Base-by-base conservation (phyloP, 2,888 invertebrate species). In the Psylliodes chrysocephalus region DNA sequence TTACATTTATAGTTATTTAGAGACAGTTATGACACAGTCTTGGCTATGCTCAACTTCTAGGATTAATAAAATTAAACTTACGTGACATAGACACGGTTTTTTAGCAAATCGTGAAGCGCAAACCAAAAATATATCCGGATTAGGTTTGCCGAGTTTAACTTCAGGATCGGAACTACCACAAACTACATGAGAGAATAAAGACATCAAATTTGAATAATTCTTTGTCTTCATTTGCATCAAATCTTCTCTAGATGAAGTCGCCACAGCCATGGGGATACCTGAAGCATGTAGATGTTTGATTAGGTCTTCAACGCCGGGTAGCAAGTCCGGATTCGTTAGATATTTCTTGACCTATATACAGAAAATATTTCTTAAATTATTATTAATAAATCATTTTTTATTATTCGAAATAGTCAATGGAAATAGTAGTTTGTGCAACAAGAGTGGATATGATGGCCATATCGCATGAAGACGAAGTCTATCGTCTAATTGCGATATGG, bases 141-240 rank as follows among this genome's bases (percentile, higher is more conserved):
- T 84, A 1, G 91, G 91, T 82, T 92, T 91, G n/a, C 91, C 90
- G 38, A 84, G 77, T 72, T 85, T 86, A 0, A 91, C 89, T 63
- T 90, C 90, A 1, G 88, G 86, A 79, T 91, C 90, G 46, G 86
- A 85, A 25, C 87, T 86, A 2, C 87, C 88, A 60, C 87, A 83
- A 0, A 91, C 90, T 60, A 84, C 79, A 70, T 89, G 89, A 69
- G 84, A 77, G 73, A 88, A 87, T 60, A 85, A 67, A 1, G 78
- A 73, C 67, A 88, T 86, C 10, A 86, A 63, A 10, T 85, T 81
- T 44, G 78, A 76, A 66, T 86, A 84, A 53, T 84, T 78, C 44
- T 79, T 78, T 0, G 87, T 85, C 75, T 88, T 88, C 30, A 88
- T 72, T 4, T 84, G 83, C 76, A 85, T 88, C 46, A 86, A 84